phyloP scores from a whole-genome alignment of 2,797 vertebrate genomes.

The Ammospiza maritima region DNA sequence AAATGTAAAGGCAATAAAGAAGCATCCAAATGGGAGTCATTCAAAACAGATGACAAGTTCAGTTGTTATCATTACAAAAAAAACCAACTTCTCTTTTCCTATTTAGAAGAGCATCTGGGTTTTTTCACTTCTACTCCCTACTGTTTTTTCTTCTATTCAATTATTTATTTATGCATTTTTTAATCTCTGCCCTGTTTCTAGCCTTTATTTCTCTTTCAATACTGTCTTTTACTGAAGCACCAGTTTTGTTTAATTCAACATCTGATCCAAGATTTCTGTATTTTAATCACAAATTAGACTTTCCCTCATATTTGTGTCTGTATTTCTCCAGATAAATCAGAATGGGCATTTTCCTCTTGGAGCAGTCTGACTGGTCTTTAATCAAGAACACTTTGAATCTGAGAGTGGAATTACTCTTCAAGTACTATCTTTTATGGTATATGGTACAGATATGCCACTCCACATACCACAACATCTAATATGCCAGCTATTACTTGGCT shows the following conservation, averaged over 20 bases:
- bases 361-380: not conserved
- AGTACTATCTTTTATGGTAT: not conserved
- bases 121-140: not conserved
- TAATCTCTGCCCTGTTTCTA: not conserved
- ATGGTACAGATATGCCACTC: not conserved
- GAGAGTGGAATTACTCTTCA: not conserved
- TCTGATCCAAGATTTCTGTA: not conserved
- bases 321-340: not conserved
- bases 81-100: not conserved
- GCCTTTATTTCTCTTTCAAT: not conserved
- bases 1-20: not conserved
- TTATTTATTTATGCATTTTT: not conserved
- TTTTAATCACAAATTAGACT: not conserved
- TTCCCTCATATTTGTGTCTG: not conserved
- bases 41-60: not conserved
- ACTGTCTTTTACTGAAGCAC: not conserved
- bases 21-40: not conserved
- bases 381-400: not conserved
- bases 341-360: not conserved
- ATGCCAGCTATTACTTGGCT: not conserved
- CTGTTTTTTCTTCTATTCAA: not conserved
- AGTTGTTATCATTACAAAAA: not conserved
- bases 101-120: not conserved
- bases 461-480: not conserved
- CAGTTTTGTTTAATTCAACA: not conserved